A percentile compares a stretch with the other conserved stretches of the same genome.
Conservation (phyloP, 1,140 invertebrate species). For the Halesus radiatus region DNA sequence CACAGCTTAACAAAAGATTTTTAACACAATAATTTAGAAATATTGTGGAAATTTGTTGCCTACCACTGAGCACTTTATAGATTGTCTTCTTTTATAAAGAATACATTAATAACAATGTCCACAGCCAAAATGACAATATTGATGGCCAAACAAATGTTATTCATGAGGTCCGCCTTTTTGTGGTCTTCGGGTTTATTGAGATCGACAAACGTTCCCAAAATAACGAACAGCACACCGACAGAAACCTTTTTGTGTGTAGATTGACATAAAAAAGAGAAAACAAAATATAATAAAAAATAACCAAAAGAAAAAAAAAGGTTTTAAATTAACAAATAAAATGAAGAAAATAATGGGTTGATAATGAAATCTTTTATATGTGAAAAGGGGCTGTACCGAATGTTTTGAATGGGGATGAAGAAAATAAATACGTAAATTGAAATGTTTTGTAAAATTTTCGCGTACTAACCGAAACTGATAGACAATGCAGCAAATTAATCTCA, state of each 20-base stretch:
- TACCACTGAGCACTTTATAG: background rate
- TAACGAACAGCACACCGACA: constrained; percentile 73
- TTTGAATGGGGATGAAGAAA: too few species aligned
- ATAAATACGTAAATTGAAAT: too few species aligned
- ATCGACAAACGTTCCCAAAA: constrained; percentile 74
- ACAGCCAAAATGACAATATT: constrained; percentile 74
- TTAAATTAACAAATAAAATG: too few species aligned
- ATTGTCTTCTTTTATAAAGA: constrained; percentile 61
- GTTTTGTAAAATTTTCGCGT: too few species aligned
- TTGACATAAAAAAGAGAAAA: constrained; percentile 18
- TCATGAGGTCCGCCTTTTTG: constrained; percentile 73
- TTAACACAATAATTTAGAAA: too few species aligned
- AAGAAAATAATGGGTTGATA: too few species aligned
- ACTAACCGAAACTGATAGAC: too few species aligned
- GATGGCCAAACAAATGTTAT: constrained; percentile 73
- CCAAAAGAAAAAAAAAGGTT: background rate
- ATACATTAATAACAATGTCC: constrained; percentile 73
- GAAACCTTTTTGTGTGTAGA: constrained; percentile 9
- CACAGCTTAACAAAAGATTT: too few species aligned
- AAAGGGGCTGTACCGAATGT: too few species aligned
- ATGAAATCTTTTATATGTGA: too few species aligned
- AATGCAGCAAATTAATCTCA: too few species aligned
- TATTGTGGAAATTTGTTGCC: too few species aligned
- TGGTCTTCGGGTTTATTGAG: constrained; percentile 75
- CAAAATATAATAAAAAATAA: background rate